A percentile compares a stretch with the other conserved stretches of the same genome.
Conservation (phyloP, 2,797 vertebrate genomes). For the Bufotes viridis region DNA sequence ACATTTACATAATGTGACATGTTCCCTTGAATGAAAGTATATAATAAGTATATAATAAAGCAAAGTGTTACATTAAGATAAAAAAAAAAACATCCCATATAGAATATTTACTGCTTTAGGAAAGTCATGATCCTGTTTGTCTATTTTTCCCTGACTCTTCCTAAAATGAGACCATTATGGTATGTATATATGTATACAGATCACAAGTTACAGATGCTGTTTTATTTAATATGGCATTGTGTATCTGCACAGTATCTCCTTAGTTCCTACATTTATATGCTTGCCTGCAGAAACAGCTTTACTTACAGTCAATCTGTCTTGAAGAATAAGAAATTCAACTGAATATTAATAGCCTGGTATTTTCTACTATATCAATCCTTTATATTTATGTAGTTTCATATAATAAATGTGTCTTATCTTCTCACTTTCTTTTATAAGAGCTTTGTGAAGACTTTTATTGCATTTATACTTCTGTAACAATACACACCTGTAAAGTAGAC, state of each 20-base stretch:
- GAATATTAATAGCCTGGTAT: not conserved
- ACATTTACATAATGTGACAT: too few species aligned
- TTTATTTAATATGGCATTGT: not conserved
- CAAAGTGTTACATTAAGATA: not conserved
- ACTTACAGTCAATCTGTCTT: constrained; percentile 7
- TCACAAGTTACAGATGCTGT: not conserved
- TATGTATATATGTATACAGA: not conserved
- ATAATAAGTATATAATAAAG: not conserved
- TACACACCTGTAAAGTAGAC: not conserved
- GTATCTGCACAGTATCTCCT: not conserved
- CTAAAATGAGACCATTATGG: not conserved
- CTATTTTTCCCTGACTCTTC: not conserved
- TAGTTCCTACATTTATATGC: not conserved
- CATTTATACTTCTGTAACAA: not conserved
- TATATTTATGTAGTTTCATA: not conserved
- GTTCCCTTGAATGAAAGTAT: not conserved
- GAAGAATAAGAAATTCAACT: not conserved
- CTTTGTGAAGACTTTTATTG: not conserved
- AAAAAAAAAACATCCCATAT: not conserved
- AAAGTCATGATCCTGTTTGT: not conserved
- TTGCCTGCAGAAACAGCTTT: not conserved
- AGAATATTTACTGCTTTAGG: not conserved
- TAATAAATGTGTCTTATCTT: not conserved
- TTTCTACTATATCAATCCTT: not conserved
- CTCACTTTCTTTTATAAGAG: not conserved